Conservation (phyloP, 2,888 invertebrate genomes). For the Alviniconcha strummeri region DNA sequence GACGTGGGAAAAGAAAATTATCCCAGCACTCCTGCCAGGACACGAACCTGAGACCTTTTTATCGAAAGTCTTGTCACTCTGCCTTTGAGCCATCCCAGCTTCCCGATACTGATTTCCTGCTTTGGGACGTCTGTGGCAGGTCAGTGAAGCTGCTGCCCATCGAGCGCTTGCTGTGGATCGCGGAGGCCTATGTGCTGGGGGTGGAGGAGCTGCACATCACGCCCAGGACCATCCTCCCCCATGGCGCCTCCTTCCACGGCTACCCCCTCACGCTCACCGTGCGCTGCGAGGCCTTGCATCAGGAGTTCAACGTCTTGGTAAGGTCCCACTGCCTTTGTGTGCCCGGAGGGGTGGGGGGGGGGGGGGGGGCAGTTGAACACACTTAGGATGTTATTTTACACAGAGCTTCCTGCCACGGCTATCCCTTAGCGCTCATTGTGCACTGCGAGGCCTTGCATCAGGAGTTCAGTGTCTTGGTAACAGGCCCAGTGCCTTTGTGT, state of each 20-base stretch:
- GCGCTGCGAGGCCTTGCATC: constrained; percentile 71
- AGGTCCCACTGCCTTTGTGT: constrained; percentile 27
- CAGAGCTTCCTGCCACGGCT: constrained; percentile 72
- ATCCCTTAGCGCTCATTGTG: constrained; percentile 48
- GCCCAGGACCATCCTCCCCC: constrained; percentile 74
- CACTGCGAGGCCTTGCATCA: too few relatives aligned
- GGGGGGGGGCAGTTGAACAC: background rate
- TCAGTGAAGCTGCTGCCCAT: constrained; percentile 72
- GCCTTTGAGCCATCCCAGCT: too few relatives aligned
- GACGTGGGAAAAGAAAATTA: too few relatives aligned
- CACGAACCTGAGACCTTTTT: too few relatives aligned
- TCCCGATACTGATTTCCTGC: too few relatives aligned
- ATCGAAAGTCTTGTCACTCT: too few relatives aligned
- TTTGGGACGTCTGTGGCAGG: constrained; percentile 45
- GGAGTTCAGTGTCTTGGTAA: constrained; percentile 71
- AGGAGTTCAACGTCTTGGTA: constrained; percentile 72
- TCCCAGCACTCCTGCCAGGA: too few relatives aligned
- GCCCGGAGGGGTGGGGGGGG: background rate
- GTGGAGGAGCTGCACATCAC: constrained; percentile 74
- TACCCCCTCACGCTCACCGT: constrained; percentile 72
- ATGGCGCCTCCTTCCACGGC: constrained; percentile 75
- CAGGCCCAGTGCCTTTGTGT: constrained; percentile 6
- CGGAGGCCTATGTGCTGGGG: constrained; percentile 73
- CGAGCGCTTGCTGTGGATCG: constrained; percentile 74
- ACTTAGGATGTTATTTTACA: constrained; percentile 52